A percentile compares a stretch with the other conserved stretches of the same genome.
phyloP scores from a whole-genome alignment of 2,113 vertebrate genomes.

The Lutjanus erythropterus region DNA sequence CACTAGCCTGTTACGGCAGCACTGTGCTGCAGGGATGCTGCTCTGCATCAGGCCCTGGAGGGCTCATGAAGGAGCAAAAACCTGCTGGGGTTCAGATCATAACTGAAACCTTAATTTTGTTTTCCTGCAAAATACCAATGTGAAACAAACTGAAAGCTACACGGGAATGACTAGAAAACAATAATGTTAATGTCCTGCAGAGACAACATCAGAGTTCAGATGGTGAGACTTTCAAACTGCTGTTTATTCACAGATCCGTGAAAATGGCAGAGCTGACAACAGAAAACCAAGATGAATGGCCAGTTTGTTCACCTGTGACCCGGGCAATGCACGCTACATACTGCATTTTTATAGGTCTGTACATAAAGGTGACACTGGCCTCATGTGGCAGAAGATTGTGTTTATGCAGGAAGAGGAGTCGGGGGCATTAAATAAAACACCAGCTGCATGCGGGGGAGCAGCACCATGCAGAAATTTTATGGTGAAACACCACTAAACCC shows the following conservation, averaged over 20 bases:
- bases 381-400: not conserved
- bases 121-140: not conserved
- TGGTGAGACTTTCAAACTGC: not conserved
- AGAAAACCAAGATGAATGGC: constrained; percentile 4
- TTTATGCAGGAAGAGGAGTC: not conserved
- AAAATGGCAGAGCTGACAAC: not conserved
- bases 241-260: not conserved
- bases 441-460: not conserved
- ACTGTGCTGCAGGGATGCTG: constrained; percentile 1
- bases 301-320: constrained; percentile 3
- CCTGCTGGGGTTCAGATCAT: not conserved
- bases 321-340: not conserved
- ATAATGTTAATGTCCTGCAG: not conserved
- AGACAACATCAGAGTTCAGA: constrained; percentile 8
- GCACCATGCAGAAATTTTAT: too few relatives aligned
- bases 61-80: not conserved
- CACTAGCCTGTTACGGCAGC: not conserved
- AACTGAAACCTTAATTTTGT: not conserved
- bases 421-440: not conserved
- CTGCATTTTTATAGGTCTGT: not conserved
- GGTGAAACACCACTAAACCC: too few relatives aligned
- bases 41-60: not conserved
- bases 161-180: not conserved
- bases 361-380: not conserved
- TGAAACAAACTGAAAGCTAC: not conserved